A percentile compares a stretch with the other conserved stretches of the same genome.
phyloP scores from a whole-genome alignment of 2,113 vertebrate genomes.

The Saccopteryx bilineata region DNA sequence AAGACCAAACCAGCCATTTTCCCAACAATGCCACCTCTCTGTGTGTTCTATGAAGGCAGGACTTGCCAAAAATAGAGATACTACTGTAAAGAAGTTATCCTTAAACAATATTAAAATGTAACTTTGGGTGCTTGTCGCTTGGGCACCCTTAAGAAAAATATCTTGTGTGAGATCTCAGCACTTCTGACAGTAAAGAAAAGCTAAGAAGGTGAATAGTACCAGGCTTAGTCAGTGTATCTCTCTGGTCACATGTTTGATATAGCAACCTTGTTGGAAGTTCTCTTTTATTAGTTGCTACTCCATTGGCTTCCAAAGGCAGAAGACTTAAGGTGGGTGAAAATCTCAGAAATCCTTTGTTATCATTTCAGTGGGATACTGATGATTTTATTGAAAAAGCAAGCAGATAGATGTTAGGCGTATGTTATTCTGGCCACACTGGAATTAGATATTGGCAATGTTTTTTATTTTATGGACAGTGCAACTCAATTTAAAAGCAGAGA shows the following conservation, averaged over 20 bases:
- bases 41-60: constrained; percentile 7
- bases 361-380: not conserved
- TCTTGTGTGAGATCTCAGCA: not conserved
- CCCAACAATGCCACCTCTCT: not conserved
- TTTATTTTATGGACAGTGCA: not conserved
- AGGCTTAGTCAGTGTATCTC: not conserved
- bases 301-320: not conserved
- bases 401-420: not conserved
- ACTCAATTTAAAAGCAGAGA: not conserved
- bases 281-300: not conserved
- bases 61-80: not conserved
- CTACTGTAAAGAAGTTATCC: not conserved
- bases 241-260: not conserved
- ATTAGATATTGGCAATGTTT: not conserved
- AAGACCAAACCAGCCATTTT: no score
- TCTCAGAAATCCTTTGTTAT: constrained; percentile 41
- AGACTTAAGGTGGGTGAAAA: not conserved
- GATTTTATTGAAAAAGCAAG: constrained; percentile 33
- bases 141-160: not conserved
- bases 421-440: not conserved
- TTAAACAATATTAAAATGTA: not conserved
- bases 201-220: not conserved
- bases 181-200: constrained; percentile 22
- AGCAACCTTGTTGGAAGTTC: not conserved
- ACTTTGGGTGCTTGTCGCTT: not conserved